Evolutionary conservation across 2,113 vertebrate species (phyloP).

Genomic region (Rhagologus leucostigma): DNA sequence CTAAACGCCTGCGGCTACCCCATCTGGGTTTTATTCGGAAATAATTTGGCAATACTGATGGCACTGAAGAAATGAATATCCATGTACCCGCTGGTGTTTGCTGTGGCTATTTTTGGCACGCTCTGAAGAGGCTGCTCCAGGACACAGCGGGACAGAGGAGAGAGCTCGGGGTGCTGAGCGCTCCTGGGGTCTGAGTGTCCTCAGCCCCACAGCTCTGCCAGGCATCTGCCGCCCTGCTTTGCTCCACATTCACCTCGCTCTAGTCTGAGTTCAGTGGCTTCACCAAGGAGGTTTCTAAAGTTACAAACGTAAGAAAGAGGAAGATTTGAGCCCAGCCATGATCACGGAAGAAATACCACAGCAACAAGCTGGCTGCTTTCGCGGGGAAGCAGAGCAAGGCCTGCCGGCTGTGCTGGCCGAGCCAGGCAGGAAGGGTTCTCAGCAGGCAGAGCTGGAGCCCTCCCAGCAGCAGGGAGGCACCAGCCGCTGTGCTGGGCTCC

Average conservation of each 20-base stretch:
- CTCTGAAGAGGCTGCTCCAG: neutral
- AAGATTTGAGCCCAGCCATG: neutral
- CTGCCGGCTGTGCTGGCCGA: neutral
- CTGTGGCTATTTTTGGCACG: accelerated
- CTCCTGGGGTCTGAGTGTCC: no score
- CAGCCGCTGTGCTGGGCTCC: accelerated
- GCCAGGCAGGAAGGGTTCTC: accelerated
- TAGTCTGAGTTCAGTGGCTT: neutral
- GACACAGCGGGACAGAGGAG: neutral
- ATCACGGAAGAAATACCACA: neutral
- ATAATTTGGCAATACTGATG: neutral
- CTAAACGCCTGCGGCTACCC: neutral
- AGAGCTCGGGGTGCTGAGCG: accelerated
- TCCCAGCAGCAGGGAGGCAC: neutral
- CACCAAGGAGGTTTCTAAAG: neutral
- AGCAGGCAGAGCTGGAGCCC: neutral
- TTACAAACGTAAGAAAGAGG: neutral
- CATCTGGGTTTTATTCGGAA: neutral
- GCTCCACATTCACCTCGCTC: neutral
- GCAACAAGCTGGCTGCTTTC: neutral
- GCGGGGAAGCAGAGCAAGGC: neutral
- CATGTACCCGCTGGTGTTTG: accelerated
- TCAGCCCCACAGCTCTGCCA: neutral
- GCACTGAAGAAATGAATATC: neutral
- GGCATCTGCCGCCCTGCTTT: neutral